A percentile compares a stretch with the other conserved stretches of the same genome.
These are phyloP conservation scores for Andrena haemorrhoa DNA, from an alignment of 2,888 invertebrate genomes.

Conservation along the genomic window DNA sequence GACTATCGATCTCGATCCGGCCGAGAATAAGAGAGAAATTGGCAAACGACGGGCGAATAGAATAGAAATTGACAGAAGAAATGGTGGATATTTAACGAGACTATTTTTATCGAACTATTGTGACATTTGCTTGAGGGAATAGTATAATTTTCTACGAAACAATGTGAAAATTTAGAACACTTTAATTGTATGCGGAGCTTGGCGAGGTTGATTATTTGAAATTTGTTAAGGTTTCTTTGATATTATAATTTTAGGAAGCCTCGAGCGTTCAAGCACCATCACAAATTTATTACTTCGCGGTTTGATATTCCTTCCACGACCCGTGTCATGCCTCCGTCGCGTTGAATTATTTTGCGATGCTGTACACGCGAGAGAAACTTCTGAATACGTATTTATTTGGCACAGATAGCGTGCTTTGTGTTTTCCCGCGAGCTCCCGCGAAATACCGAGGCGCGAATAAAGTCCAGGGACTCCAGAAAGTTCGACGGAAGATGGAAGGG, in stretches of 20 bases:
- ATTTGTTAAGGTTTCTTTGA: no score
- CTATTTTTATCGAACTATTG: no score
- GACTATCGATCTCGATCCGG: background rate
- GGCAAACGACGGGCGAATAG: no score
- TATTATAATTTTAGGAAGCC: background rate
- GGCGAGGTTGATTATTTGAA: no score
- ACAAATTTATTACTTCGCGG: background rate
- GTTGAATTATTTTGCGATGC: background rate
- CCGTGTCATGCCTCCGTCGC: background rate
- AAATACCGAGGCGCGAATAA: slow-evolving; percentile 9
- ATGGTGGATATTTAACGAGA: no score
- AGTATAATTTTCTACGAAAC: no score
- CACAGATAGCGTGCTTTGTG: background rate
- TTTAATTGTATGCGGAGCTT: no score
- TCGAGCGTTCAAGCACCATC: background rate
- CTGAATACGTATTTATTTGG: slow-evolving; percentile 19
- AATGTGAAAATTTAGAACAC: no score
- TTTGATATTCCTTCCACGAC: background rate
- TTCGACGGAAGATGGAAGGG: slow-evolving; percentile 41
- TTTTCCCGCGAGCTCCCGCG: slow-evolving; percentile 12
- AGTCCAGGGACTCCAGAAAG: slow-evolving; percentile 46
- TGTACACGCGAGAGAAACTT: slow-evolving; percentile 7
- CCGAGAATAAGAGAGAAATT: background rate
- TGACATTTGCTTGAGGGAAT: no score
- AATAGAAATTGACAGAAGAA: no score